These are phyloP conservation scores for Saccostrea echinata DNA, from an alignment of 1,140 invertebrate species.

Conservation along the genomic window DNA sequence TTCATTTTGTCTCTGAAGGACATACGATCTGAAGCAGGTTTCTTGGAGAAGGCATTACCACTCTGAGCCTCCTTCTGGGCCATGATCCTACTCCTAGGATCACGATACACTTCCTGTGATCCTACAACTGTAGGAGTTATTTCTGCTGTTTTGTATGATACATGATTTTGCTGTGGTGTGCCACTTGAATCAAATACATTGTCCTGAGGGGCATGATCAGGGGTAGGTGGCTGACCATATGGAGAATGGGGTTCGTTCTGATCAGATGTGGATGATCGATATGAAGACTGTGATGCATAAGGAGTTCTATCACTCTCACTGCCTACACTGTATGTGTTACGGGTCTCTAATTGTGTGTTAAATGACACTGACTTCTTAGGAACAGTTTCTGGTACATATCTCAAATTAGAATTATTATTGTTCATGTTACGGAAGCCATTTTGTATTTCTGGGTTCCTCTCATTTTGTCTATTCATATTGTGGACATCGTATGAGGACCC, in stretches of 20 bases:
- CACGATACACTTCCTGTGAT: conserved; percentile 81
- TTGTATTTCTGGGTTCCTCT: conserved; percentile 46
- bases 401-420: conserved; percentile 35
- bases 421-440: conserved; percentile 40
- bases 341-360: conserved; percentile 73
- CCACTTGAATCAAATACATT: conserved; percentile 41
- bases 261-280: conserved; percentile 61
- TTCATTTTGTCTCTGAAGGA: conserved; percentile 81
- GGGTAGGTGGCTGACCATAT: conserved; percentile 21
- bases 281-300: conserved; percentile 58
- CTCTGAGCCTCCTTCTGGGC: conserved; percentile 73
- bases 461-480: conserved; percentile 33
- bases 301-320: conserved; percentile 53
- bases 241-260: conserved; percentile 38
- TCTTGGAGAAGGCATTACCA: conserved; percentile 42
- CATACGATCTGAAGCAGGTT: conserved; percentile 69
- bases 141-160: conserved; percentile 64
- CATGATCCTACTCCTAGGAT: conserved; percentile 79
- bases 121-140: conserved; percentile 78
- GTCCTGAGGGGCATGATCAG: conserved; percentile 32
- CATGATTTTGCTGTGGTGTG: conserved; percentile 57
- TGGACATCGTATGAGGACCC: conserved; percentile 70
- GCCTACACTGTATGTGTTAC: conserved; percentile 64
- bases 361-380: conserved; percentile 79
- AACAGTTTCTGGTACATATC: conserved; percentile 42